phyloP scores from a whole-genome alignment of 1,140 invertebrate genomes.

The Cherax destructor region DNA sequence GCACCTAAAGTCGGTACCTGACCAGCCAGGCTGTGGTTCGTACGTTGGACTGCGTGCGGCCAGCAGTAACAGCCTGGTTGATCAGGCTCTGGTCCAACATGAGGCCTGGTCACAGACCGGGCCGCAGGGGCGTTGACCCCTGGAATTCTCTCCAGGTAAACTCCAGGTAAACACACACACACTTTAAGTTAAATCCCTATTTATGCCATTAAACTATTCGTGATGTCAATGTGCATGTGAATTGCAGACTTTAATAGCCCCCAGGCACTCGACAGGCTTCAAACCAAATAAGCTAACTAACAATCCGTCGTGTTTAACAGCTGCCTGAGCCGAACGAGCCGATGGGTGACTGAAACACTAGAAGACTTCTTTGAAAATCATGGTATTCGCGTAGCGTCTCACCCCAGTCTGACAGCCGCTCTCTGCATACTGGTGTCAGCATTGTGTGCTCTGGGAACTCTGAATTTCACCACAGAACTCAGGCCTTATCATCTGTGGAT shows the following conservation, averaged over 20 bases:
- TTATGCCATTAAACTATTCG: not conserved
- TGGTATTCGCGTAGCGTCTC: constrained; percentile 44
- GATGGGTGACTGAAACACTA: constrained; percentile 14
- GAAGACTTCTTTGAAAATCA: constrained; percentile 58
- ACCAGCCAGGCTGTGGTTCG: too few species aligned
- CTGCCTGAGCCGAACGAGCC: constrained; percentile 30
- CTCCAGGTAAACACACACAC: too few species aligned
- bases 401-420: constrained; percentile 12
- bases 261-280: not conserved
- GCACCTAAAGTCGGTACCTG: too few species aligned
- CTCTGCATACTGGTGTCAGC: constrained; percentile 77
- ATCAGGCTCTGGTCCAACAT: too few species aligned
- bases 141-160: too few species aligned
- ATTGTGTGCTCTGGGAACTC: constrained; percentile 78
- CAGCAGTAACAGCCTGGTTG: too few species aligned
- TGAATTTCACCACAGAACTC: constrained; percentile 80
- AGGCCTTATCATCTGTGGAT: constrained; percentile 86
- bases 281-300: not conserved
- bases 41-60: too few species aligned
- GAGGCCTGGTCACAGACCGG: too few species aligned
- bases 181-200: not conserved
- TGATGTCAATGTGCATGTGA: not conserved
- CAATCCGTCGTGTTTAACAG: constrained; percentile 3
- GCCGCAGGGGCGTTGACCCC: too few species aligned
- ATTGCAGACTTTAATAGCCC: not conserved